phyloP scores from a whole-genome alignment of 2,888 invertebrate species.

The Pilophorus perplexus region DNA sequence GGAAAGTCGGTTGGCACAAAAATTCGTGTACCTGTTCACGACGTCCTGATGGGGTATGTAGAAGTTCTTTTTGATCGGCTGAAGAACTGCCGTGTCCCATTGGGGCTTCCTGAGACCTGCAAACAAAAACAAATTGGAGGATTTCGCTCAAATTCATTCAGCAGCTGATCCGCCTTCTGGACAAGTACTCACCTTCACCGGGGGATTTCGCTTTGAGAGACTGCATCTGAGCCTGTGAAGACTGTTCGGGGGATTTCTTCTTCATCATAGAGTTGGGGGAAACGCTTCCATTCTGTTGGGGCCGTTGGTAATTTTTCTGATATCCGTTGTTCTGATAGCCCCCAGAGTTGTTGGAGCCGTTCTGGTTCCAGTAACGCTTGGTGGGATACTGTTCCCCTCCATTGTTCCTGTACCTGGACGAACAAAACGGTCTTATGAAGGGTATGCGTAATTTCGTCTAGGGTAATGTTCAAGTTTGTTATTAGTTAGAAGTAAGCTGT shows the following conservation, averaged over 20 bases:
- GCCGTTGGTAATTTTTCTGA: conserved; percentile 8
- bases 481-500: too few relatives aligned
- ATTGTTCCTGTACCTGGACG: conserved; percentile 28
- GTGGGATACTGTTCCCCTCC: conserved; percentile 16
- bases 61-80: conserved; percentile 87
- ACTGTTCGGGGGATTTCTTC: conserved; percentile 24
- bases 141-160: too few relatives aligned
- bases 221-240: conserved; percentile 16
- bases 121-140: too few relatives aligned
- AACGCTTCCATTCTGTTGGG: neutral
- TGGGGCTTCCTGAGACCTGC: conserved; percentile 73
- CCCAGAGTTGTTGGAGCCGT: neutral
- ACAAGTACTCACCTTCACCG: too few relatives aligned
- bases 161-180: too few relatives aligned
- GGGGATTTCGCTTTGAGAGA: conserved; percentile 52
- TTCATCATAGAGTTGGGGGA: neutral
- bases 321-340: conserved; percentile 14
- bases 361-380: conserved; percentile 26
- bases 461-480: too few relatives aligned
- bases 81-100: conserved; percentile 75
- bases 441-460: too few relatives aligned
- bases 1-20: too few relatives aligned
- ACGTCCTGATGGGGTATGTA: conserved; percentile 79
- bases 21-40: conserved; percentile 58
- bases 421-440: too few relatives aligned